Evolutionary conservation across 2,113 vertebrate species (phyloP).

Genomic region (Callionymus lyra): DNA sequence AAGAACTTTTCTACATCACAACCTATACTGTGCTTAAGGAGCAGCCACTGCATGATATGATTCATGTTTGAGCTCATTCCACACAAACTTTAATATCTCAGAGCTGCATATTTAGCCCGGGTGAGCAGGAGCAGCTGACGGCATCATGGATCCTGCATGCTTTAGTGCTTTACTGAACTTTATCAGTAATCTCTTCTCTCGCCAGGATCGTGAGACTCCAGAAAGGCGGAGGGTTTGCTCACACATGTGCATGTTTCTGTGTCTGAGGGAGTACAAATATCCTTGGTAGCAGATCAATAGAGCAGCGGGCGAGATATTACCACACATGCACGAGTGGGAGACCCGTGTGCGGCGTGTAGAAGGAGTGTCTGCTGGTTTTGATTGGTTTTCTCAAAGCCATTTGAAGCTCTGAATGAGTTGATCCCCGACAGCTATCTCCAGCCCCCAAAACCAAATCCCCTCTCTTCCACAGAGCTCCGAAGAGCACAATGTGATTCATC

Average conservation of each 20-base stretch:
- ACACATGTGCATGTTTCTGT: conserved; percentile 4
- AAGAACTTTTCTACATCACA: no score
- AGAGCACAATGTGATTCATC: conserved; percentile 36
- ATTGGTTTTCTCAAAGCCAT: conserved; percentile 56
- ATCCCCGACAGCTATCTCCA: conserved; percentile 47
- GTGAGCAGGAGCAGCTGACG: no score
- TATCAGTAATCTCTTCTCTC: no score
- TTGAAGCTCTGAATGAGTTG: conserved; percentile 52
- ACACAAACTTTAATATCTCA: no score
- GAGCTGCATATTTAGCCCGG: no score
- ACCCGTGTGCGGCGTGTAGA: conserved; percentile 3
- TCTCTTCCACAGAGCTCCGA: conserved; percentile 21
- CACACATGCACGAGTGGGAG: conserved; percentile 2
- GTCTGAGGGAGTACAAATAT: conserved; percentile 3
- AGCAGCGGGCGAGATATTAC: conserved; percentile 22
- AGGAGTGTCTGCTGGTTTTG: conserved; percentile 34
- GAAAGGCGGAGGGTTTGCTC: background rate
- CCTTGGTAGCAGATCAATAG: conserved; percentile 41
- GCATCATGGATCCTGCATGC: no score
- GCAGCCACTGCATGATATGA: no score
- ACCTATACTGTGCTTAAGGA: no score
- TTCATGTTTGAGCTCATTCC: no score
- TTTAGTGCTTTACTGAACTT: no score
- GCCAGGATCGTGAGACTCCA: no score
- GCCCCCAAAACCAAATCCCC: conserved; percentile 43